Conservation (phyloP, 2,113 vertebrate genomes). For the Vicugna pacos region DNA sequence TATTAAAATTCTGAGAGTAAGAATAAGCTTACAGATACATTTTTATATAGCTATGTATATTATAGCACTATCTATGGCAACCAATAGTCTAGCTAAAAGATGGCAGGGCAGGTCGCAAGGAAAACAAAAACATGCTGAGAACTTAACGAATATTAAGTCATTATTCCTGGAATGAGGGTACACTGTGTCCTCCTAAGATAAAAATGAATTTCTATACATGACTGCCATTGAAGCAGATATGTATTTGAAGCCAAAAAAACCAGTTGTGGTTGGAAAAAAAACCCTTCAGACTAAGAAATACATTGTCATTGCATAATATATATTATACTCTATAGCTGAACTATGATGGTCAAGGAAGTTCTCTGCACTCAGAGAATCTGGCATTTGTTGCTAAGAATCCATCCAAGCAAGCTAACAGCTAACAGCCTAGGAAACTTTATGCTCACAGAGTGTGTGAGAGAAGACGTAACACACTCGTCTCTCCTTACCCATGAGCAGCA, state of each 20-base stretch:
- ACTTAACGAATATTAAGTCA: neutral
- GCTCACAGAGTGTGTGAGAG: fast-evolving
- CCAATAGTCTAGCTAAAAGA: conserved; percentile 16
- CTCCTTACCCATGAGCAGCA: conserved; percentile 97
- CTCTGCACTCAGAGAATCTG: neutral
- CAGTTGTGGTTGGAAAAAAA: neutral
- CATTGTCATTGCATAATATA: neutral
- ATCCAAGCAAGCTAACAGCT: neutral
- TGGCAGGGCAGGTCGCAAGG: neutral
- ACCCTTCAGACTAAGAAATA: neutral
- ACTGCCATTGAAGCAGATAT: neutral
- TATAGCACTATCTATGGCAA: neutral
- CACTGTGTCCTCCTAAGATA: neutral
- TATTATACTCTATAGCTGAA: neutral
- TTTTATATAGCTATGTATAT: neutral
- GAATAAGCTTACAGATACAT: neutral
- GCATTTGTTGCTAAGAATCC: neutral
- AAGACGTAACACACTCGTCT: fast-evolving
- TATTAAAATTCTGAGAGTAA: conserved; percentile 75
- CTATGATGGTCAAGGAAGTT: neutral
- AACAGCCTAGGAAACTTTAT: neutral
- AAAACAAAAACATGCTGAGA: neutral
- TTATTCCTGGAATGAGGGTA: neutral
- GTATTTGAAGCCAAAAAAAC: neutral
- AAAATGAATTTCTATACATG: neutral